These are phyloP conservation scores for Microdon myrmicae DNA, from an alignment of 2,888 invertebrate genomes.

Conservation along the genomic window DNA sequence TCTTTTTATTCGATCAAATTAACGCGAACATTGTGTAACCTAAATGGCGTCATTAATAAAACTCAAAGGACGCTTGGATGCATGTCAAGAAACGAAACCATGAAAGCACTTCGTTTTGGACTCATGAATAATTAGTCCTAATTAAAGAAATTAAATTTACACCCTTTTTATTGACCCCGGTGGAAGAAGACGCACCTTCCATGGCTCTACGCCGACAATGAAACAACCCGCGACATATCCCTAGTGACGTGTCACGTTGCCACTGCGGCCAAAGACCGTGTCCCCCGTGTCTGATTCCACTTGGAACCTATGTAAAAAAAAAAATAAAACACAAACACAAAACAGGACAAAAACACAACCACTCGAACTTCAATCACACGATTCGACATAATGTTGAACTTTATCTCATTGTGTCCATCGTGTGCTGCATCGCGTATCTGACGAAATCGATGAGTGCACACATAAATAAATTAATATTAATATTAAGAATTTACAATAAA, in stretches of 20 bases:
- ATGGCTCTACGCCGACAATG: conserved; percentile 16
- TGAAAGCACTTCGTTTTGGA: not conserved
- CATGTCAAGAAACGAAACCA: conserved; percentile 9
- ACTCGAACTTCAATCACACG: conserved; percentile 25
- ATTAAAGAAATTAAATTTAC: conserved; percentile 38
- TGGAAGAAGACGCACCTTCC: conserved; percentile 19
- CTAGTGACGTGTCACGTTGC: conserved; percentile 35
- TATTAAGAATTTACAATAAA: conserved; percentile 15
- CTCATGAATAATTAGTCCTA: conserved; percentile 41
- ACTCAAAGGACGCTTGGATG: conserved; percentile 19
- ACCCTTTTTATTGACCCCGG: conserved; percentile 43
- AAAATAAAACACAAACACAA: conserved; percentile 13
- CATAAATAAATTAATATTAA: conserved; percentile 38
- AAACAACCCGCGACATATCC: conserved; percentile 24
- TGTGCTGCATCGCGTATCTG: conserved; percentile 26
- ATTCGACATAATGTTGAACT: conserved; percentile 29
- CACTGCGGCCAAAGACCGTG: conserved; percentile 29
- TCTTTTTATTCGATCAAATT: conserved; percentile 67
- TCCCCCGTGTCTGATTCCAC: conserved; percentile 35
- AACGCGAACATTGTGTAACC: conserved; percentile 66
- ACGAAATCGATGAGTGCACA: conserved; percentile 31
- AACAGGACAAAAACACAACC: conserved; percentile 21
- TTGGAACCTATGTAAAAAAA: too few relatives aligned
- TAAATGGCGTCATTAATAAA: conserved; percentile 66
- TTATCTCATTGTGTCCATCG: conserved; percentile 37